Evolutionary conservation across 1,140 invertebrate genomes (phyloP), one percentile per base, ranked within the genome.

Genomic region (Drosophila eugracilis): DNA sequence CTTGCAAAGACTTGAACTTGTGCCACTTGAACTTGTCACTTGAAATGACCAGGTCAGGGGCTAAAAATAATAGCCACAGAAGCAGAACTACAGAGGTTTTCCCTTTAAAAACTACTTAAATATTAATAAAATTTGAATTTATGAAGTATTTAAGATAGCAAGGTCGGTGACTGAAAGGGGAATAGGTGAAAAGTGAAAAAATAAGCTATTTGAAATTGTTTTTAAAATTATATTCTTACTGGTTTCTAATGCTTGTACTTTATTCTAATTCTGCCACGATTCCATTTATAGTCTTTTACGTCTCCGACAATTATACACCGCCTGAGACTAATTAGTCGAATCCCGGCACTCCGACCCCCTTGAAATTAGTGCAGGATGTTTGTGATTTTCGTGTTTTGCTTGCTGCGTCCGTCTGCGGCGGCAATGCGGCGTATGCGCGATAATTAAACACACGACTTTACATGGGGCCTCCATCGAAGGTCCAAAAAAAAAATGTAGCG

Each of bases 301-400:
- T 48, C 3, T 30, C 32, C 30, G 26, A 39, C 32, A 74, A 62
- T 74, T 74, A 65, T 48, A 19, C 17, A 32, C 42, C 42, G 47
- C 17, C 45, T 34, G 71, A 63, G 42, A 47, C 73, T 86, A 86
- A 86, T 86, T 86, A 86, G 69, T 59, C 36, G 32, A 55, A 52
- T 42, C 28, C 24, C 34, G 7, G 19, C 30, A 34, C 72, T 37
- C 34, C 30, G 19, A 17, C 45, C 36, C 36, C 34, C 34, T 66
- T 45, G 44, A 36, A 73, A 67, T 53, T 62, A 21, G 39, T 66
- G 78, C 81, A 86, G 81, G 81, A 86, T 86, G 81, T 86, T 81
- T 81, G 45, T 81, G 67, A 85, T 85, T 85, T 85, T 67, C 28
- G 60, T 26, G 22, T 39, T 73, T 53, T 5, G 66, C 36, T 60